phyloP scores from a whole-genome alignment of 2,888 invertebrate genomes.

The Pemphredon lugubris region DNA sequence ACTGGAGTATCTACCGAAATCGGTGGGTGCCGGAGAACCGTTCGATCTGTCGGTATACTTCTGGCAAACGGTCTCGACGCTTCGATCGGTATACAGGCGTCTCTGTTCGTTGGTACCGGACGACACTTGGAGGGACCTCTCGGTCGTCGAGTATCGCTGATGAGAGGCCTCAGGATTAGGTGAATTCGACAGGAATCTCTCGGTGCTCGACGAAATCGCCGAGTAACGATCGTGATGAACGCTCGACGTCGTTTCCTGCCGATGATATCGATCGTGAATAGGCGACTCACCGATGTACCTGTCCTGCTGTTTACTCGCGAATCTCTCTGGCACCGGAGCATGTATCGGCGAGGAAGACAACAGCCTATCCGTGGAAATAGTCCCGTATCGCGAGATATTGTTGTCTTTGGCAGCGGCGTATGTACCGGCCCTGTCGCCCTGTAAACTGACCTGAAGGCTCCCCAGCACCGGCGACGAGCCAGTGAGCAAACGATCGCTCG shows the following conservation, averaged over 20 bases:
- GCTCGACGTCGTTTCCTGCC: conserved; percentile 58
- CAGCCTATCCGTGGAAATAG: conserved; percentile 73
- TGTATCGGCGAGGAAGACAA: conserved; percentile 77
- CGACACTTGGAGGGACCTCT: conserved; percentile 60
- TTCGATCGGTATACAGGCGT: conserved; percentile 64
- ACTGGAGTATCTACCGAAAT: conserved; percentile 67
- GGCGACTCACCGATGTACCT: conserved; percentile 68
- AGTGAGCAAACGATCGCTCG: conserved; percentile 73
- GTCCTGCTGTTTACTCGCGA: conserved; percentile 68
- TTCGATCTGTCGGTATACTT: conserved; percentile 74
- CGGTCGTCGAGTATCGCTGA: conserved; percentile 75
- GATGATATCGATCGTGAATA: conserved; percentile 70
- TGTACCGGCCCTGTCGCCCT: conserved; percentile 46
- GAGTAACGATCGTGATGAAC: conserved; percentile 71
- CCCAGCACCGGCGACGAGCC: conserved; percentile 78
- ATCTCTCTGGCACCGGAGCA: conserved; percentile 77
- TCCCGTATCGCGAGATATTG: conserved; percentile 57
- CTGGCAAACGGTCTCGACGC: conserved; percentile 71
- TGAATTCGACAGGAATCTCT: conserved; percentile 73
- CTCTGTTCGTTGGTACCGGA: conserved; percentile 41
- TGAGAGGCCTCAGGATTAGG: conserved; percentile 74
- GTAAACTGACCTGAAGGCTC: conserved; percentile 61
- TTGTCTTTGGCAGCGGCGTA: conserved; percentile 66
- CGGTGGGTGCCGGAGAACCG: conserved; percentile 71
- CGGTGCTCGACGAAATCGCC: conserved; percentile 61